A percentile compares a stretch with the other conserved stretches of the same genome.
phyloP scores from a whole-genome alignment of 2,888 invertebrate species.

The Cheilosia grossa region DNA sequence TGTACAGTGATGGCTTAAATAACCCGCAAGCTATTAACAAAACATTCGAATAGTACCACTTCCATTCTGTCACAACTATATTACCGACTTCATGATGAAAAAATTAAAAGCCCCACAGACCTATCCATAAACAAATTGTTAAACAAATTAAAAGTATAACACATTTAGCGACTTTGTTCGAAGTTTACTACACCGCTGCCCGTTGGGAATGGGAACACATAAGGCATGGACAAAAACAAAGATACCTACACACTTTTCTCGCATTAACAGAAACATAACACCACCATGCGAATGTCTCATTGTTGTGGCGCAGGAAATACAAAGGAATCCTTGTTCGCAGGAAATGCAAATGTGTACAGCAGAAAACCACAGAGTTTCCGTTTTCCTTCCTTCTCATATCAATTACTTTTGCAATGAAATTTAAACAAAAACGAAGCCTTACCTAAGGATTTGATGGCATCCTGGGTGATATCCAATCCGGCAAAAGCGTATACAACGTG shows the following conservation, averaged over 20 bases:
- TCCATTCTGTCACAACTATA: background rate
- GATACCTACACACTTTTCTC: background rate
- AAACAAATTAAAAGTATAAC: constrained; percentile 45
- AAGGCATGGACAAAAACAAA: background rate
- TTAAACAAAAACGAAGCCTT: constrained; percentile 77
- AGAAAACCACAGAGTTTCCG: constrained; percentile 56
- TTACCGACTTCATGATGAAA: background rate
- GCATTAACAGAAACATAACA: constrained; percentile 47
- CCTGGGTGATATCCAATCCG: constrained; percentile 87
- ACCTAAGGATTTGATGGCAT: constrained; percentile 89
- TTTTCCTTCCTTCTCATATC: constrained; percentile 39
- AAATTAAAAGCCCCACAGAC: constrained; percentile 43
- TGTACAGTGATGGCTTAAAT: too few species aligned
- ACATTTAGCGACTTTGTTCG: constrained; percentile 27
- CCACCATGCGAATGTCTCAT: constrained; percentile 13
- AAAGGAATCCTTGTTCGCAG: constrained; percentile 49
- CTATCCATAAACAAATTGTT: constrained; percentile 10
- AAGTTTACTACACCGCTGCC: constrained; percentile 17
- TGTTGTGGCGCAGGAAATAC: constrained; percentile 11
- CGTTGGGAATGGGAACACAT: background rate
- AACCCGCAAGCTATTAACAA: too few species aligned
- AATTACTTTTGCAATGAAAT: constrained; percentile 20
- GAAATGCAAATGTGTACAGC: constrained; percentile 37
- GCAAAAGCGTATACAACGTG: constrained; percentile 93
- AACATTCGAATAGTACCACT: background rate